A percentile compares a stretch with the other conserved stretches of the same genome.
Evolutionary conservation across 2,797 vertebrate genomes (phyloP).

Genomic region (Dipus sagitta): DNA sequence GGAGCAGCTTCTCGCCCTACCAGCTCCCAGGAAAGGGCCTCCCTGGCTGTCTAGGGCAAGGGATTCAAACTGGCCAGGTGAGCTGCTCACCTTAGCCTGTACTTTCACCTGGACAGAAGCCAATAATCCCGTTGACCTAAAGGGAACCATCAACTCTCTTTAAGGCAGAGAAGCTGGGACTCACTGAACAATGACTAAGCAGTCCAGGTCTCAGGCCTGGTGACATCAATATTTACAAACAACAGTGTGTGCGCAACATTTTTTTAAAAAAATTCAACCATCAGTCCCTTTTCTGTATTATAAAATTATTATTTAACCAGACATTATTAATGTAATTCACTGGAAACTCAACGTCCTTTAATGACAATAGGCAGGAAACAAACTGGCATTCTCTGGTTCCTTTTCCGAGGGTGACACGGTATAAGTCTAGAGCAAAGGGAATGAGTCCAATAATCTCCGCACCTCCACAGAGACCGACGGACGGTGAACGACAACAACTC

Average conservation of each 20-base stretch:
- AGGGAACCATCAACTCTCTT: background rate
- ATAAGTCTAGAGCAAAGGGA: background rate
- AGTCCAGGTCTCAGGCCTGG: background rate
- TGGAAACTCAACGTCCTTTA: background rate
- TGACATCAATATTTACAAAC: background rate
- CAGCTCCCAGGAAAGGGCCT: background rate
- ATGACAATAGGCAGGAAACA: constrained; percentile 2
- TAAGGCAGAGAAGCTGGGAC: background rate
- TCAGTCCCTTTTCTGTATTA: background rate
- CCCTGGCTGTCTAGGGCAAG: background rate
- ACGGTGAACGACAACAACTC: too few species aligned
- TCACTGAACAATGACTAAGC: background rate
- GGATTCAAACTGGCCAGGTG: background rate
- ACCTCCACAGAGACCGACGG: too few species aligned
- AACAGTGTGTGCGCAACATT: background rate
- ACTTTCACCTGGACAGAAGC: background rate
- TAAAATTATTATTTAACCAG: background rate
- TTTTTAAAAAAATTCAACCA: background rate
- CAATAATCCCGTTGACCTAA: background rate
- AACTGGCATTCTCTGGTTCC: background rate
- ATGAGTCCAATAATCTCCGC: background rate
- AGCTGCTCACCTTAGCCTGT: background rate
- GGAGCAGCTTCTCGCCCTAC: background rate
- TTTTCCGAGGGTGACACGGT: background rate
- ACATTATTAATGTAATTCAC: constrained; percentile 13